Percentiles rank a stretch among this genome's conserved stretches.
Conservation (phyloP, 2,113 vertebrate genomes). For the Zapus hudsonius region DNA sequence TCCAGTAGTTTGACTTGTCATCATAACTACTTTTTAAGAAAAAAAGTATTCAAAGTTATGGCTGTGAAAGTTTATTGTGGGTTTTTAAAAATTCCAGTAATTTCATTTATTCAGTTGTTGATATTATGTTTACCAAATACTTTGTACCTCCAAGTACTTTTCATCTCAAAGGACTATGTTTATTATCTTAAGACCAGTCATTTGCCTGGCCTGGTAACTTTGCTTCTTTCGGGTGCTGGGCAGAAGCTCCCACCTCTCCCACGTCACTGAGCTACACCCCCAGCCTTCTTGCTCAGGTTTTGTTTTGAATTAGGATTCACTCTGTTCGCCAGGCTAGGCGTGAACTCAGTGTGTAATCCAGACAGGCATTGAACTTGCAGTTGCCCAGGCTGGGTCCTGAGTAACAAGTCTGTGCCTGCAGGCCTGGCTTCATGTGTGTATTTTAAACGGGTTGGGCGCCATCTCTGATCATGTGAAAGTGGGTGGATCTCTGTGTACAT, state of each 20-base stretch:
- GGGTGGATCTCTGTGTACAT: no score
- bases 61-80: not conserved
- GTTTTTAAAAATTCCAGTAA: not conserved
- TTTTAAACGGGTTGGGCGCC: not conserved
- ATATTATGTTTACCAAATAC: not conserved
- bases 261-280: not conserved
- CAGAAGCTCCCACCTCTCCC: not conserved
- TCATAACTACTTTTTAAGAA: not conserved
- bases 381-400: no score
- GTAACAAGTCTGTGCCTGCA: not conserved
- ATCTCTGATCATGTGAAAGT: not conserved
- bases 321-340: no score
- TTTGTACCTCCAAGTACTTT: not conserved
- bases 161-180: not conserved
- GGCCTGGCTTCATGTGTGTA: not conserved
- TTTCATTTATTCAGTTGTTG: not conserved
- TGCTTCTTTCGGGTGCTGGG: not conserved
- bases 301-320: no score
- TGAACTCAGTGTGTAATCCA: no score
- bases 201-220: not conserved
- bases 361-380: no score
- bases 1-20: not conserved
- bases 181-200: not conserved
- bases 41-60: not conserved
- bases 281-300: not conserved